Evolutionary conservation across 2,888 invertebrate species (phyloP), one percentile per base, ranked within the genome.

Genomic region (Coelogynopora nodosa): DNA sequence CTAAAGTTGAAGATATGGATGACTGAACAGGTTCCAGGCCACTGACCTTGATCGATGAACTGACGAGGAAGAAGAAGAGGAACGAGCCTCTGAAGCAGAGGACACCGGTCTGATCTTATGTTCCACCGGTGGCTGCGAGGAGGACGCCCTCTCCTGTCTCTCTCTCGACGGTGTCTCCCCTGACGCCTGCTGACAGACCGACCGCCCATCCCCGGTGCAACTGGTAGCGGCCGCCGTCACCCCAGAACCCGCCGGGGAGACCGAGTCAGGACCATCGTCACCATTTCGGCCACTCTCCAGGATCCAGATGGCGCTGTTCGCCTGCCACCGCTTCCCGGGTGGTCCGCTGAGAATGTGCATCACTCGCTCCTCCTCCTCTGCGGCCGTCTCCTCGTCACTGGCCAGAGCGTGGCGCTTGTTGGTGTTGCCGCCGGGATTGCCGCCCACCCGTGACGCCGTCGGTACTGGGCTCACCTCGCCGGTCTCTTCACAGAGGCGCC

Each of bases 401-500:
- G 74, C 74, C 23, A 74, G 74, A 23, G 74, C 74, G 23, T 74
- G 74, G 5, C 23, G 74, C 27, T 74, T 74, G 74, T 26, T 74
- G 5, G 18, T 74, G 49, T 5, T n/a, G n/a, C n/a, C n/a, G n/a
- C n/a, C n/a, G n/a, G n/a, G n/a, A n/a, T n/a, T n/a, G n/a, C n/a
- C n/a, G n/a, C n/a, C n/a, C n/a, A n/a, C 74, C 18, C 18, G 74
- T 74, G 74, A 2, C 5, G 74, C 23, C 23, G 74, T 2, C 18
- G 23, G 23, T 23, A 82, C 82, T 5, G 82, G 82, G 18, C 26
- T 82, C 85, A 90, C 90, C 92, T 94, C 94, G 86, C 94, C 95
- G 90, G 94, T 94, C 90, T 95, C 95, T 84, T 93, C 93, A 91
- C 94, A 95, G 88, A 96, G 92, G 92, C 94, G 94, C 96, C 96